A percentile compares a stretch with the other conserved stretches of the same genome.
These are phyloP conservation scores for Oegoconia quadripuncta DNA, from an alignment of 2,888 invertebrate genomes.

Conservation along the genomic window DNA sequence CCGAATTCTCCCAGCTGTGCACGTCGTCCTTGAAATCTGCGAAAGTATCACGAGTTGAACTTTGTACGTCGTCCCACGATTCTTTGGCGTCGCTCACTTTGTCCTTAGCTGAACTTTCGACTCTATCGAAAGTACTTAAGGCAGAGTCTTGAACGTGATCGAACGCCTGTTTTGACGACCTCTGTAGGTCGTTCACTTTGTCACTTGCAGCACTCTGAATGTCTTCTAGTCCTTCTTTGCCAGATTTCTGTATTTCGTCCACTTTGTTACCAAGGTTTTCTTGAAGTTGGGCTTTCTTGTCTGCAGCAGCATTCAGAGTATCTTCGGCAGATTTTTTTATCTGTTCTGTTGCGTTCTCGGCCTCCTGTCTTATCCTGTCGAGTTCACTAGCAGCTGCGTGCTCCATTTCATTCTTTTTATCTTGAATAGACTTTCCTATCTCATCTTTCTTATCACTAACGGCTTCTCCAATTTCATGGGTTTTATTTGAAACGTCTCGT, in stretches of 20 bases:
- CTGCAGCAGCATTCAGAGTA: slow-evolving; percentile 51
- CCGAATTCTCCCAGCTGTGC: slow-evolving; percentile 59
- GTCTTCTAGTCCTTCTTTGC: slow-evolving; percentile 43
- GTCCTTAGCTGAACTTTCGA: slow-evolving; percentile 72
- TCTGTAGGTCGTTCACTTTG: slow-evolving; percentile 42
- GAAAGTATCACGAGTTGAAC: slow-evolving; percentile 64
- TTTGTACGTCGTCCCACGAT: slow-evolving; percentile 65
- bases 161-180: slow-evolving; percentile 56
- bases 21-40: slow-evolving; percentile 63
- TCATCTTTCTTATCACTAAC: slow-evolving; percentile 29
- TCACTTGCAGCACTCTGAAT: slow-evolving; percentile 41
- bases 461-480: slow-evolving; percentile 14
- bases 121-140: slow-evolving; percentile 68
- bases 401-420: slow-evolving; percentile 40
- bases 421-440: slow-evolving; percentile 23
- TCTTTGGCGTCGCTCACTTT: slow-evolving; percentile 57
- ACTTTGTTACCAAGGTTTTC: slow-evolving; percentile 40
- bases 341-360: slow-evolving; percentile 64
- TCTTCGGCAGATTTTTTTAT: slow-evolving; percentile 66
- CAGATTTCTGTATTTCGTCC: slow-evolving; percentile 32
- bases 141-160: slow-evolving; percentile 62
- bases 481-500: slow-evolving; percentile 15
- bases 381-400: slow-evolving; percentile 43
- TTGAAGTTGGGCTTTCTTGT: slow-evolving; percentile 52
- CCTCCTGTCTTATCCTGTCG: slow-evolving; percentile 64